Conservation (phyloP, 1,140 invertebrate genomes). For the Drosophila serrata region DNA sequence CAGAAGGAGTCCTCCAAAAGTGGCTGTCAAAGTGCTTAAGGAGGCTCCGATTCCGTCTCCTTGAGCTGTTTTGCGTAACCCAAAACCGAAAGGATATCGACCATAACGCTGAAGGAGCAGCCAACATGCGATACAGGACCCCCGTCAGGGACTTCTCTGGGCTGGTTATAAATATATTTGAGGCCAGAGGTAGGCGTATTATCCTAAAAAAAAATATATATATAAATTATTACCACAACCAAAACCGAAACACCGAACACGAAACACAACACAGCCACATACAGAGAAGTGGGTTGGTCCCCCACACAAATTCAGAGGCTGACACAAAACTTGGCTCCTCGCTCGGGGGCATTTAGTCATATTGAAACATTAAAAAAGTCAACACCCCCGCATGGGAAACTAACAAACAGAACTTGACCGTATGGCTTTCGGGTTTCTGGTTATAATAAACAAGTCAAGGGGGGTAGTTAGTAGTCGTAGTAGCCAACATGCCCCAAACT, state of each 20-base stretch:
- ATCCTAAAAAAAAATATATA: constrained; percentile 30
- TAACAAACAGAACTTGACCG: constrained; percentile 65
- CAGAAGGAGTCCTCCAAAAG: constrained; percentile 50
- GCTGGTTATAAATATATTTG: constrained; percentile 63
- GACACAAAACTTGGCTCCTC: constrained; percentile 53
- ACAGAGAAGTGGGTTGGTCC: constrained; percentile 50
- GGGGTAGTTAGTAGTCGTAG: constrained; percentile 31
- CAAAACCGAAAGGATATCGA: constrained; percentile 82
- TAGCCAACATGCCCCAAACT: constrained; percentile 15
- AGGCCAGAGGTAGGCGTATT: constrained; percentile 42
- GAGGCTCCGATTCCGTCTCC: constrained; percentile 59
- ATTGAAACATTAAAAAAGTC: constrained; percentile 84
- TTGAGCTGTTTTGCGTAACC: constrained; percentile 63
- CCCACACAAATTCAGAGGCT: constrained; percentile 32
- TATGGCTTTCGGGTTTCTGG: constrained; percentile 61
- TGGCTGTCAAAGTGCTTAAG: constrained; percentile 74
- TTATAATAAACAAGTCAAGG: constrained; percentile 72
- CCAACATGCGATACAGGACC: constrained; percentile 59
- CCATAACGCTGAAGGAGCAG: constrained; percentile 63
- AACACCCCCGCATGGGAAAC: constrained; percentile 76
- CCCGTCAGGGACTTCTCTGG: constrained; percentile 28
- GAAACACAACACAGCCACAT: constrained; percentile 27
- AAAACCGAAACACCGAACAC: constrained; percentile 41
- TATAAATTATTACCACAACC: constrained; percentile 30
- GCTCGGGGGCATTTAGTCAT: constrained; percentile 77